Conservation (phyloP, 37 sponge, comb jelly and placozoan species). For the Oopsacas minuta region DNA sequence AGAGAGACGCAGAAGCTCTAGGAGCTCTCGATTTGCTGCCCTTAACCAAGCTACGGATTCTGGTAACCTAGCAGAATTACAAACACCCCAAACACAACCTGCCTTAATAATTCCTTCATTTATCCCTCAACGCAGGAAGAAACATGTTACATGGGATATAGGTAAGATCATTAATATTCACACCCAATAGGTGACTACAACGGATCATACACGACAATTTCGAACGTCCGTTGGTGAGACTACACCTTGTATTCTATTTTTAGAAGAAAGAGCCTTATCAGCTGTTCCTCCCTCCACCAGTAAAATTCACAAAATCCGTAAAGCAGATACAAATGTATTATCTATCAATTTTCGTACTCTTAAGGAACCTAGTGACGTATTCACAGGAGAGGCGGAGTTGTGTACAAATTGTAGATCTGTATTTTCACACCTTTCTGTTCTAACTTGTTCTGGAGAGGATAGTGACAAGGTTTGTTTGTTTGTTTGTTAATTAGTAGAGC, state of each 20-base stretch:
- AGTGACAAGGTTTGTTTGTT: conserved; percentile 21
- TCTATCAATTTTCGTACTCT: conserved; percentile 66
- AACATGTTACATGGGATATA: neutral
- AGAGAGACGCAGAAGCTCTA: too few species aligned
- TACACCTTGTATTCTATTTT: too few species aligned
- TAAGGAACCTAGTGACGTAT: conserved; percentile 54
- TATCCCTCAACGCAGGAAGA: neutral
- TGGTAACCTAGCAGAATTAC: too few species aligned
- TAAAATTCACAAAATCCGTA: conserved; percentile 15
- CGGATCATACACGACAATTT: too few species aligned
- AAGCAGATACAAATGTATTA: conserved; percentile 67
- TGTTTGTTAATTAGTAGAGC: too few species aligned
- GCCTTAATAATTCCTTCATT: too few species aligned
- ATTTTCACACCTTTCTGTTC: conserved; percentile 43
- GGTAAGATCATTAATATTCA: too few species aligned
- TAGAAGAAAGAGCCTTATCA: neutral
- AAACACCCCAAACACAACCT: too few species aligned
- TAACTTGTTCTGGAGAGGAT: neutral
- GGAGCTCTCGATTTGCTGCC: too few species aligned
- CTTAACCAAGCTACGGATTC: too few species aligned
- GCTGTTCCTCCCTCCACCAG: neutral
- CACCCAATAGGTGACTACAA: too few species aligned
- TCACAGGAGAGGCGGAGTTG: conserved; percentile 64
- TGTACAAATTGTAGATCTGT: conserved; percentile 55
- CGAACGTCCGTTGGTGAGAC: too few species aligned